Percentiles rank a stretch among this genome's conserved stretches.
Evolutionary conservation across 2,113 vertebrate genomes (phyloP).

Genomic region (Ceyx melanurus): DNA sequence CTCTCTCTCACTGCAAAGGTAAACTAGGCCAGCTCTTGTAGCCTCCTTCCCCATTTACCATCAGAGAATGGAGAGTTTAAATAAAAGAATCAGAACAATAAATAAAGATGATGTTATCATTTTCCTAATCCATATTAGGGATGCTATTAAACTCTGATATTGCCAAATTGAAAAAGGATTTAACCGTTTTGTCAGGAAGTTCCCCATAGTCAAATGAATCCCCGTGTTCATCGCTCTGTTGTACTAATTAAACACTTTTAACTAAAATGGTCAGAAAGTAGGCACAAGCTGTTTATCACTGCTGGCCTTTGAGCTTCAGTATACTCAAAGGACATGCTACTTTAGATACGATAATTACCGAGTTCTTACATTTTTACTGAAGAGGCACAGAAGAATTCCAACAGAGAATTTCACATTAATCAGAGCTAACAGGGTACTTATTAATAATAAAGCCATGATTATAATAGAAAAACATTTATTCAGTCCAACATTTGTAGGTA

Average conservation of each 20-base stretch:
- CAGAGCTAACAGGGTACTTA: constrained; percentile 64
- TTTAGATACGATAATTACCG: constrained; percentile 67
- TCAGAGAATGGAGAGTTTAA: constrained; percentile 29
- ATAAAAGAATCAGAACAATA: constrained; percentile 42
- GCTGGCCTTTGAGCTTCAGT: constrained; percentile 56
- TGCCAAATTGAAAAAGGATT: constrained; percentile 56
- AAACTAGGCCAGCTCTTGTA: background rate
- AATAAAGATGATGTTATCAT: constrained; percentile 43
- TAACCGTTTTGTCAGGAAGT: constrained; percentile 43
- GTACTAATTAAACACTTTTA: constrained; percentile 72
- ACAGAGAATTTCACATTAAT: constrained; percentile 64
- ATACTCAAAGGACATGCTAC: constrained; percentile 54
- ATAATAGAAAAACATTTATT: constrained; percentile 47
- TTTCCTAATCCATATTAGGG: constrained; percentile 48
- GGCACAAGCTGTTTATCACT: constrained; percentile 66
- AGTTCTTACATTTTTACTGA: constrained; percentile 57
- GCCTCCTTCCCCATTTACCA: background rate
- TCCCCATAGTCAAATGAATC: constrained; percentile 68
- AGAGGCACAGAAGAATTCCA: constrained; percentile 59
- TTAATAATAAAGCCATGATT: constrained; percentile 57
- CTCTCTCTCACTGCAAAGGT: background rate
- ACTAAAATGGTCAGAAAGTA: constrained; percentile 64
- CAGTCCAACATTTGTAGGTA: constrained; percentile 32
- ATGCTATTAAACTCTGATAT: constrained; percentile 44
- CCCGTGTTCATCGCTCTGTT: constrained; percentile 61